These are phyloP conservation scores for Netelia fuscicornis DNA, from an alignment of 2,888 invertebrate genomes.

Conservation along the genomic window DNA sequence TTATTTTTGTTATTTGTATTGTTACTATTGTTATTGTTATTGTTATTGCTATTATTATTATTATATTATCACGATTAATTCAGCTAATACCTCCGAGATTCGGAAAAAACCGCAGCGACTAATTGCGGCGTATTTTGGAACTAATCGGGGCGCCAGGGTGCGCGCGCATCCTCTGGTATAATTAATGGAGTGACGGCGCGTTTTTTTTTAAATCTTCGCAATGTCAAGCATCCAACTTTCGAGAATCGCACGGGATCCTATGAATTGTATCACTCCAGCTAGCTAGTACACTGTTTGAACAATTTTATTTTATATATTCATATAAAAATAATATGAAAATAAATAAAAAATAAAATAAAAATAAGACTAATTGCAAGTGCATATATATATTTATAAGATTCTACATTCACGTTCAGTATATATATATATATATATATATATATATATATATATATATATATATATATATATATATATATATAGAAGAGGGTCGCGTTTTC, in stretches of 20 bases:
- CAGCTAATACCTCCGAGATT: neutral
- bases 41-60: too few species aligned
- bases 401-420: constrained; percentile 2
- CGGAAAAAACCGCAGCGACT: neutral
- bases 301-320: neutral
- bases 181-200: too few species aligned
- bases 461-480: neutral
- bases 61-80: neutral
- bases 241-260: too few species aligned
- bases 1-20: neutral
- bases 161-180: too few species aligned
- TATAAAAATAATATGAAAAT: neutral
- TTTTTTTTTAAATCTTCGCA: too few species aligned
- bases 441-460: neutral
- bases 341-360: neutral
- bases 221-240: too few species aligned
- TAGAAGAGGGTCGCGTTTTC: constrained; percentile 47
- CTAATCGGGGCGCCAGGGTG: too few species aligned
- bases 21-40: neutral
- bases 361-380: neutral
- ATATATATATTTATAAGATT: neutral
- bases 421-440: neutral
- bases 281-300: too few species aligned
- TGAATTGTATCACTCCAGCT: too few species aligned
- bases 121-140: too few species aligned